phyloP scores from a whole-genome alignment of 2,113 vertebrate genomes.

The Macheiramphus alcinus region DNA sequence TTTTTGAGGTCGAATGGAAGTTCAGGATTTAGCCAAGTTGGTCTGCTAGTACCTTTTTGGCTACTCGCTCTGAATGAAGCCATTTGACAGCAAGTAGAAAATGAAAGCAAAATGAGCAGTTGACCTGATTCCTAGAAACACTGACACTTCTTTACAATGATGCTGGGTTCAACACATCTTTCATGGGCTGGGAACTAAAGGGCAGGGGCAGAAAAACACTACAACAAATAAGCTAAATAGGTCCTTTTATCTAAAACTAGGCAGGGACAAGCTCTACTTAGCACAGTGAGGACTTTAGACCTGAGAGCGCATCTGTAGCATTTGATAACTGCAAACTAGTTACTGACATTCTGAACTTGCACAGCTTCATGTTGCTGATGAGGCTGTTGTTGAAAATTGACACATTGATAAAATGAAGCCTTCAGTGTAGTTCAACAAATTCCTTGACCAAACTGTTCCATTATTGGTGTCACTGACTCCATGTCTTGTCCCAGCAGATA shows the following conservation, averaged over 20 bases:
- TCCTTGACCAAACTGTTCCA: neutral
- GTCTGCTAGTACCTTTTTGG: neutral
- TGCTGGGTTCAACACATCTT: neutral
- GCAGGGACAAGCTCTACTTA: neutral
- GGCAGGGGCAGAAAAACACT: neutral
- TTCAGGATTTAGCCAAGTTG: neutral
- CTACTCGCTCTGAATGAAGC: neutral
- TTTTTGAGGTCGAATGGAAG: neutral
- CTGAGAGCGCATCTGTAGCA: neutral
- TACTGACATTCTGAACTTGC: neutral
- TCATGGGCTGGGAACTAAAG: neutral
- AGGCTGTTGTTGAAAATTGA: neutral
- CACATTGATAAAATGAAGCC: neutral
- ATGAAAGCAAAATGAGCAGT: neutral
- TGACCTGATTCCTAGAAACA: neutral
- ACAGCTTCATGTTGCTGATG: neutral
- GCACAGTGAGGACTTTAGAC: neutral
- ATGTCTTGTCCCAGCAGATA: neutral
- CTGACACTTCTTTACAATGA: neutral
- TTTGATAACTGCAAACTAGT: neutral
- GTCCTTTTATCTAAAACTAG: neutral
- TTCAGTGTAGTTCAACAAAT: neutral
- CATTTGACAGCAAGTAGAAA: neutral
- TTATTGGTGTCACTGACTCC: neutral
- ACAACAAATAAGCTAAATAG: fast-evolving